These are phyloP conservation scores for Paracanthobrama guichenoti DNA, from an alignment of 2,113 vertebrate genomes.

Conservation along the genomic window DNA sequence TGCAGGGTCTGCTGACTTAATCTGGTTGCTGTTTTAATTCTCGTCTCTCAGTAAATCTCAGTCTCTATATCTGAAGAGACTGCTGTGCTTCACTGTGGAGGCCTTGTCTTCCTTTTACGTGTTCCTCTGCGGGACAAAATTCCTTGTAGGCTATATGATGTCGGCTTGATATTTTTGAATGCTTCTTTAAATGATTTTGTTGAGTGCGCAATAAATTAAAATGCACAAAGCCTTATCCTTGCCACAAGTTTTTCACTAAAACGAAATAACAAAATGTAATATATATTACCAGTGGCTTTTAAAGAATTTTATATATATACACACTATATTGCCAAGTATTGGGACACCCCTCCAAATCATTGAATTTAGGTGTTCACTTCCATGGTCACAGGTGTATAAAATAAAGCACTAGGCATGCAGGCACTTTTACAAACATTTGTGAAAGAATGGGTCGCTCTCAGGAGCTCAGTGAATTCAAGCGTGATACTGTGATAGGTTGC, in stretches of 20 bases:
- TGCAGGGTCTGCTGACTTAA: slow-evolving; percentile 63
- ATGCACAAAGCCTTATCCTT: slow-evolving; percentile 69
- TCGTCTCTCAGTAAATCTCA: slow-evolving; percentile 54
- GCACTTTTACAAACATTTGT: no score
- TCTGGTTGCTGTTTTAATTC: slow-evolving; percentile 69
- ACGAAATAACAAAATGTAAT: not conserved
- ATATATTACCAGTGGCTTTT: slow-evolving; percentile 31
- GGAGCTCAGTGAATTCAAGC: no score
- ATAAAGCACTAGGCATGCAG: no score
- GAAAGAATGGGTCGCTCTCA: no score
- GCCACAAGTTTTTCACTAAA: not conserved
- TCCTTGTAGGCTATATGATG: slow-evolving; percentile 10
- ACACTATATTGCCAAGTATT: no score
- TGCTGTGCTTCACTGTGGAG: slow-evolving; percentile 31
- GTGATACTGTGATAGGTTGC: no score
- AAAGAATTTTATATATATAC: not conserved
- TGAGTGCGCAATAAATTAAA: slow-evolving; percentile 49
- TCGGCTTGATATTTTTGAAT: slow-evolving; percentile 37
- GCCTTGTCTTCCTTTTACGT: slow-evolving; percentile 48
- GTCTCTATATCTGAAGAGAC: slow-evolving; percentile 52
- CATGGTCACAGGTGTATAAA: no score
- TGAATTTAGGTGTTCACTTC: no score
- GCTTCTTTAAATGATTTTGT: slow-evolving; percentile 40
- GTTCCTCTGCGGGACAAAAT: slow-evolving; percentile 43
- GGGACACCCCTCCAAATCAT: no score